A percentile compares a stretch with the other conserved stretches of the same genome.
These are phyloP conservation scores for Anthonomus grandis DNA, from an alignment of 1,140 invertebrate genomes.

Conservation along the genomic window DNA sequence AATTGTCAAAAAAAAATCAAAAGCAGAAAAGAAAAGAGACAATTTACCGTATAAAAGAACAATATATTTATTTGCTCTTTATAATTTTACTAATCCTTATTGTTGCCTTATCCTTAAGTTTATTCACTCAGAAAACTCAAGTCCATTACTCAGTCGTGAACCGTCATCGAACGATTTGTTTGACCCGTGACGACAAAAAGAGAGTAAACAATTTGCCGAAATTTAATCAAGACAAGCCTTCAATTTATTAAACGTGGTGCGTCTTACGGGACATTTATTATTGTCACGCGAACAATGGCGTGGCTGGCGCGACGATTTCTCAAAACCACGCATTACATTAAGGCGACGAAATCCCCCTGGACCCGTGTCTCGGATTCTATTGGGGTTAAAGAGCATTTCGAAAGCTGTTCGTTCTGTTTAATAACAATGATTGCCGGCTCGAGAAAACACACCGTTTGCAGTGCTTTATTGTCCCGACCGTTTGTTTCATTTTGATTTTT, in stretches of 20 bases:
- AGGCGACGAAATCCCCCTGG: constrained; percentile 22
- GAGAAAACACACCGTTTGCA: constrained; percentile 1
- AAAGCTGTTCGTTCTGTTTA: constrained; percentile 19
- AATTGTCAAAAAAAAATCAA: no score
- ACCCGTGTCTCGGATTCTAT: constrained; percentile 26
- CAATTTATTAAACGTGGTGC: constrained; percentile 26
- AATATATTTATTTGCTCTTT: no score
- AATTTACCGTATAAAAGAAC: no score
- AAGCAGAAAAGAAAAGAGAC: no score
- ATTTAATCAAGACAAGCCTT: constrained; percentile 31
- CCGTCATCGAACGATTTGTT: constrained; percentile 20
- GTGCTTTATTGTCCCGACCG: no score
- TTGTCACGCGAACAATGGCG: constrained; percentile 28
- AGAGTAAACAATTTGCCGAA: constrained; percentile 31
- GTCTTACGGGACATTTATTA: constrained; percentile 27
- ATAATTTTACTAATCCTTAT: no score
- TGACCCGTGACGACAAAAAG: constrained; percentile 18
- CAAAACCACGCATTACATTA: constrained; percentile 29
- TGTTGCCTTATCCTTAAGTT: no score
- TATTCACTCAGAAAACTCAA: no score
- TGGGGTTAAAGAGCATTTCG: constrained; percentile 24
- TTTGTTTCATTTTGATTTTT: no score
- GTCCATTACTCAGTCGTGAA: no score
- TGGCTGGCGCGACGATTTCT: constrained; percentile 24
- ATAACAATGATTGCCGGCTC: constrained; percentile 15